phyloP scores from a whole-genome alignment of 2,888 invertebrate genomes.

The Plagodis dolabraria region DNA sequence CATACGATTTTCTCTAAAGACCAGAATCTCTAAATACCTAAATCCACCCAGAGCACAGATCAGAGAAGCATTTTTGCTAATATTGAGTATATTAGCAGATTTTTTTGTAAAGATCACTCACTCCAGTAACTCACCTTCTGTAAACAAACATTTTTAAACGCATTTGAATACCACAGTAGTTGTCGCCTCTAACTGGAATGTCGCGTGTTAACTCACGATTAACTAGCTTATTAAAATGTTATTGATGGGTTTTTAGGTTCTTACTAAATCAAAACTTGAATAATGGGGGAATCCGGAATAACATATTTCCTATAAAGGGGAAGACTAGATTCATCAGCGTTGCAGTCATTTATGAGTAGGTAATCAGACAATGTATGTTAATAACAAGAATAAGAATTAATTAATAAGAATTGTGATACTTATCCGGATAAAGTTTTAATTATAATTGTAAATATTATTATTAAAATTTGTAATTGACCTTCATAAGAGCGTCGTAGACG shows the following conservation, averaged over 20 bases:
- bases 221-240: conserved; percentile 68
- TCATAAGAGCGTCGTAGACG: too few relatives aligned
- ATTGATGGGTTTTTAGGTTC: conserved; percentile 65
- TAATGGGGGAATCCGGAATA: conserved; percentile 28
- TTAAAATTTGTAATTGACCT: too few relatives aligned
- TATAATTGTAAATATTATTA: too few relatives aligned
- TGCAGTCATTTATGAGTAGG: too few relatives aligned
- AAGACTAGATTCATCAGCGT: neutral
- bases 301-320: neutral
- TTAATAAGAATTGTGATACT: too few relatives aligned
- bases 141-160: conserved; percentile 47
- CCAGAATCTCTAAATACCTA: too few relatives aligned
- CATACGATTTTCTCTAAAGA: too few relatives aligned
- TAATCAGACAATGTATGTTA: too few relatives aligned
- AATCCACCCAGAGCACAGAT: too few relatives aligned
- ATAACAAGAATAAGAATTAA: too few relatives aligned
- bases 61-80: too few relatives aligned
- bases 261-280: conserved; percentile 54
- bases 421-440: too few relatives aligned
- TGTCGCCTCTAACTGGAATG: conserved; percentile 62
- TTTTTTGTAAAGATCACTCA: neutral
- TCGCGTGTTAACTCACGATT: conserved; percentile 69
- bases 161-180: conserved; percentile 74
- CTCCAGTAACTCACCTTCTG: conserved; percentile 14
- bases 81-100: neutral